Base-by-base conservation (phyloP, 2,888 invertebrate genomes). In the Cheilosia variabilis region DNA sequence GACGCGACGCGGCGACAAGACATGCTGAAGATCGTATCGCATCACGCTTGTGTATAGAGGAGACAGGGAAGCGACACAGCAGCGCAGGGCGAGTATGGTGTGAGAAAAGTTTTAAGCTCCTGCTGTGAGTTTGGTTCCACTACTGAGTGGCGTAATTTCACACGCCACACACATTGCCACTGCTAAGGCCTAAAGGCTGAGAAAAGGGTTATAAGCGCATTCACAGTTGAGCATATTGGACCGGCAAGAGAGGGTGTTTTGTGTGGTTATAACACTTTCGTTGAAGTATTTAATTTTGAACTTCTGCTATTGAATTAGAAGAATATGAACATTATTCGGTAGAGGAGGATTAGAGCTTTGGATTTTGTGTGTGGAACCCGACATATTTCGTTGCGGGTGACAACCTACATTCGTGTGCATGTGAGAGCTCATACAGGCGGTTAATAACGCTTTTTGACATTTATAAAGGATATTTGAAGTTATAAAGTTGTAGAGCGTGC, bases 401-500 rank as follows among this genome's bases (percentile, higher is more conserved):
- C 68, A 77, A 45, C 53, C 6, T 22, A 17, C 45, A 27, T 19
- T 31, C 52, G 41, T 71, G 65, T 75, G 63, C 45, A 55, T 57
- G 27, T 66, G 31, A 52, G 43, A 63, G 50, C 24, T 65, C 60
- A 72, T 83, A 62, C 57, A 55, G 24, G 58, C 50, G 50, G 83
- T 78, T 63, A 60, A 57, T 83, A 83, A 78, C 63, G n/a, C 68
- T 53, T 63, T 63, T 55, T 83, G 78, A 68, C 72, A 77, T 58
- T 69, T 72, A 66, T 60, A 53, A 60, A 66, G 66, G 65, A 77
- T 63, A 41, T 53, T 71, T 45, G 45, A 55, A 65, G 69, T 57
- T 58, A 65, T 58, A 50, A 81, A 71, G 50, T 79, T 71, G 41
- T 24, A 52, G 5, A 22, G 52, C 15, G 10, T 7, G 47, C 17